Base-by-base conservation (phyloP, 1,140 invertebrate species). In the Drosophila melanogaster region DNA sequence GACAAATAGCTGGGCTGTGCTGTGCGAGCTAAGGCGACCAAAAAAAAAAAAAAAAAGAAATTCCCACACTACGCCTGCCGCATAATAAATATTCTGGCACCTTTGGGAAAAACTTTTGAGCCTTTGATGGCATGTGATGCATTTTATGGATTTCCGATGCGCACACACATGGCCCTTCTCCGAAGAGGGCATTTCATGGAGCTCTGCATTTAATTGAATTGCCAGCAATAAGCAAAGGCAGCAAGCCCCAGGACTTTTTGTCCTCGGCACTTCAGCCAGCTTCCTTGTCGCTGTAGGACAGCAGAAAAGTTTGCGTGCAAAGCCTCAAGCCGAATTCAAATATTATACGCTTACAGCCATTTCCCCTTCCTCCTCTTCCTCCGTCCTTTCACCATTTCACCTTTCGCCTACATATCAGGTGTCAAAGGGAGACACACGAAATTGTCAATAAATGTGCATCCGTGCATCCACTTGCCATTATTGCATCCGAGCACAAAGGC, bases 171-270 rank as follows among this genome's bases (percentile, higher is more conserved):
- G 11, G 47, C 59, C 51, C 37, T 24, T 7, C 10, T 26, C 19
- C 47, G 69, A 81, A 67, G 71, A 86, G 65, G 80, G 83, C 78
- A 78, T 86, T 86, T 86, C 81, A 86, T 86, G 81, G 69, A 81
- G 81, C 81, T 86, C 77, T 86, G 81, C 81, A 77, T 86, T 86
- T 86, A 86, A 86, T 86, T 86, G 81, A 86, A 85, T 86, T 74
- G 81, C 81, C 61, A 77, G 77, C 61, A 77, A 57, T 58, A 77
- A 56, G 70, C 67, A 53, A 44, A 14, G 51, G 40, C 57, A 43
- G 30, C 77, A 44, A 17, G 50, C 44, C 57, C 43, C 77, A 49
- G 61, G 54, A 51, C 54, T 54, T 64, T 47, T 59, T 56, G n/a
- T 30, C 7, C n/a, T 19, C 12, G 19, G 35, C 44, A 43, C 57